Percentiles rank a stretch among this genome's conserved stretches.
phyloP scores from a whole-genome alignment of 1,140 invertebrate species.

The Saxidomus purpurata region DNA sequence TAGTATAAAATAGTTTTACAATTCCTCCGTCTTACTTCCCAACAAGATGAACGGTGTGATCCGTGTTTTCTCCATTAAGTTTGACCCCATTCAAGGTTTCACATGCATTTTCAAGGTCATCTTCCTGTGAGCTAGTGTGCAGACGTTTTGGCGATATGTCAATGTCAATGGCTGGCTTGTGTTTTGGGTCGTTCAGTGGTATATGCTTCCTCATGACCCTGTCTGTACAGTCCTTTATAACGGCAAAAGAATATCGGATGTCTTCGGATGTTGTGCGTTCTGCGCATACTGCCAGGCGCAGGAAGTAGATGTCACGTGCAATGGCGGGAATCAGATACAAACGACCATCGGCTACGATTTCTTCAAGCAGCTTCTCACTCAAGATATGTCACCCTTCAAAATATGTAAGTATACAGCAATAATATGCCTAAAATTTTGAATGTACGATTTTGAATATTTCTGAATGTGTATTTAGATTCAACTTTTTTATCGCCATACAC shows the following conservation, averaged over 20 bases:
- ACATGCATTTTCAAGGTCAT: background rate
- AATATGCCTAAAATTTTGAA: too few relatives aligned
- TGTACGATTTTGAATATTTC: too few relatives aligned
- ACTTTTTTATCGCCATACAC: too few relatives aligned
- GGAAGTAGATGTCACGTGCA: slow-evolving; percentile 70
- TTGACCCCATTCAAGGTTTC: background rate
- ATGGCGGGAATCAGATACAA: slow-evolving; percentile 76
- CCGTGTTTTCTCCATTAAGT: background rate
- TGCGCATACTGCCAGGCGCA: slow-evolving; percentile 74
- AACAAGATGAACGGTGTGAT: background rate
- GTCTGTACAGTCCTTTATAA: slow-evolving; percentile 68
- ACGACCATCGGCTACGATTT: slow-evolving; percentile 70
- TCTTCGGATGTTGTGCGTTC: slow-evolving; percentile 74
- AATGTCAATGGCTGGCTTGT: slow-evolving; percentile 57
- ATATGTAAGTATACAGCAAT: too few relatives aligned
- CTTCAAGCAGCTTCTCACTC: slow-evolving; percentile 70
- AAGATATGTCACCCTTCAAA: slow-evolving; percentile 65
- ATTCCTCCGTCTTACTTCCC: background rate
- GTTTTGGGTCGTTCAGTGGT: slow-evolving; percentile 6
- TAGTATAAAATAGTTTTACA: too few relatives aligned
- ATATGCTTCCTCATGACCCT: slow-evolving; percentile 27
- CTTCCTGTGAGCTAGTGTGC: background rate
- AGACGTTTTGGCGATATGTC: slow-evolving; percentile 50
- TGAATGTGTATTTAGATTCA: too few relatives aligned
- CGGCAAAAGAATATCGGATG: slow-evolving; percentile 68